Evolutionary conservation across 2,113 vertebrate genomes (phyloP).

Genomic region (Pantherophis guttatus): DNA sequence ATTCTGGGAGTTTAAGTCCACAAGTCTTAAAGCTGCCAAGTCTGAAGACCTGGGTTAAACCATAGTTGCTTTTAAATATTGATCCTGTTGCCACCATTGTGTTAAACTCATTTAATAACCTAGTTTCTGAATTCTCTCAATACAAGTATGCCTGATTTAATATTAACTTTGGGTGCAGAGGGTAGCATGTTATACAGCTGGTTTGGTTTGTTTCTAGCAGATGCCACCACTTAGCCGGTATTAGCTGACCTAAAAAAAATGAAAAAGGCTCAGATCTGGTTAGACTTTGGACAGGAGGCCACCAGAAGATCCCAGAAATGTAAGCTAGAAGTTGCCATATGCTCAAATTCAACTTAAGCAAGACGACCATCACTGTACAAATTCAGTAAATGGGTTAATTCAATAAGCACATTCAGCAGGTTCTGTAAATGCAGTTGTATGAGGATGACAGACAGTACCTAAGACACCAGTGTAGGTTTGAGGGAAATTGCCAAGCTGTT

Average conservation of each 20-base stretch:
- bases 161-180: neutral
- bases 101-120: neutral
- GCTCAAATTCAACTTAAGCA: neutral
- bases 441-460: neutral
- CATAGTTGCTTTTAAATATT: neutral
- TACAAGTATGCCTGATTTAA: neutral
- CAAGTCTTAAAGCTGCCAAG: too few relatives aligned
- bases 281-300: neutral
- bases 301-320: neutral
- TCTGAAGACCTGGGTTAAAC: neutral
- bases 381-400: neutral
- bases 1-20: too few relatives aligned
- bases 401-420: neutral
- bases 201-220: neutral
- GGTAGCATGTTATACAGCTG: neutral
- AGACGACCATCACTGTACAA: neutral
- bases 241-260: neutral
- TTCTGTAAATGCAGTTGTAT: neutral
- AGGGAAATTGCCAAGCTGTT: slow-evolving; percentile 5
- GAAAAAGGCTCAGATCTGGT: neutral
- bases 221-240: neutral
- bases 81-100: neutral
- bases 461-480: neutral
- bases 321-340: neutral
- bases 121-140: neutral